A percentile compares a stretch with the other conserved stretches of the same genome.
Conservation (phyloP, 2,888 invertebrate species). For the Zele albiditarsus region DNA sequence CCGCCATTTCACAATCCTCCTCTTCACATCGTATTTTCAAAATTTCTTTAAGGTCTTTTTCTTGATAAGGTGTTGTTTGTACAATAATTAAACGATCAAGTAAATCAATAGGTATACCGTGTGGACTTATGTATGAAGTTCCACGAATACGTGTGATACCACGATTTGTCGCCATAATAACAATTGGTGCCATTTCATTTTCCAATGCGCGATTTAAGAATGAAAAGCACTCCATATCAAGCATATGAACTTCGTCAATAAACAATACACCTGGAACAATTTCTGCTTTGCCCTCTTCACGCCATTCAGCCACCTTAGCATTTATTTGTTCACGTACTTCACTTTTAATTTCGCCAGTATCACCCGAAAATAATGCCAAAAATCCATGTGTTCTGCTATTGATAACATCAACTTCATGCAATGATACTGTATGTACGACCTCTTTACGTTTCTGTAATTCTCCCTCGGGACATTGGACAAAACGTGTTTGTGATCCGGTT, state of each 20-base stretch:
- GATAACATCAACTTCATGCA: conserved; percentile 99
- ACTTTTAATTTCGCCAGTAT: conserved; percentile 98
- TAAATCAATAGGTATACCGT: conserved; percentile 97
- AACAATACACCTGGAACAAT: conserved; percentile 98
- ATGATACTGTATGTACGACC: conserved; percentile 96
- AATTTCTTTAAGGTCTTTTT: conserved; percentile 92
- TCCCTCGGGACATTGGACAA: conserved; percentile 98
- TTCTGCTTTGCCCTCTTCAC: conserved; percentile 99
- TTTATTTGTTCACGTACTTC: conserved; percentile 99
- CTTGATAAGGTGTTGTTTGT: conserved; percentile 90
- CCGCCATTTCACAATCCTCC: conserved; percentile 96
- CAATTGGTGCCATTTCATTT: conserved; percentile 96
- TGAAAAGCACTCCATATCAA: conserved; percentile 99
- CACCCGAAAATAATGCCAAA: conserved; percentile 97
- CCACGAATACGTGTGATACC: conserved; percentile 96
- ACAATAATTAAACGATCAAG: conserved; percentile 97
- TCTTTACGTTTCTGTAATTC: conserved; percentile 98
- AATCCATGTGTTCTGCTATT: conserved; percentile 99
- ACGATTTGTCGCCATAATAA: conserved; percentile 99
- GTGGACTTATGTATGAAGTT: conserved; percentile 94
- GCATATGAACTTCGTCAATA: conserved; percentile 98
- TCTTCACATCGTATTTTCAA: conserved; percentile 96
- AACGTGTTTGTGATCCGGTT: conserved; percentile 87
- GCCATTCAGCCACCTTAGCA: conserved; percentile 97
- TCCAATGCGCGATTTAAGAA: conserved; percentile 97